phyloP scores from a whole-genome alignment of 2,888 invertebrate genomes.

The Tridacna gigas region DNA sequence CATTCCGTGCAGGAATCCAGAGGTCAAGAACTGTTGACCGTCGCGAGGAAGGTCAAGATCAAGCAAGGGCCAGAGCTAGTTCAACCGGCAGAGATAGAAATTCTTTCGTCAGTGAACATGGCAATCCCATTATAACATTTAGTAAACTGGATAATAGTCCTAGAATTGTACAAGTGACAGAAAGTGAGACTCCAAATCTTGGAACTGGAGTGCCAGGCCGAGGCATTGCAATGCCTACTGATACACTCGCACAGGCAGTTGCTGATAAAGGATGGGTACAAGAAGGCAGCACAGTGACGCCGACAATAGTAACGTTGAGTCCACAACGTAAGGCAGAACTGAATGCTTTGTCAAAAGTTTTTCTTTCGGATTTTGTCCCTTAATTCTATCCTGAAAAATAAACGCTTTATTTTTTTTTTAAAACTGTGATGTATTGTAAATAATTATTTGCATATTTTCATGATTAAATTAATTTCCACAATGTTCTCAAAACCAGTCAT shows the following conservation, averaged over 20 bases:
- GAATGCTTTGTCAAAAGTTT: neutral
- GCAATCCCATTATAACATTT: constrained; percentile 4
- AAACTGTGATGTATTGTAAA: too few species aligned
- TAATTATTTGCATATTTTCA: too few species aligned
- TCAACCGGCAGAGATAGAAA: neutral
- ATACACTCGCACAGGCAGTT: neutral
- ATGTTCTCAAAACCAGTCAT: too few species aligned
- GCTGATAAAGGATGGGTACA: neutral
- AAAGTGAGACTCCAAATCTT: neutral
- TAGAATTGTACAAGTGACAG: neutral
- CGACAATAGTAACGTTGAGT: constrained; percentile 6
- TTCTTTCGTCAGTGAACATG: neutral
- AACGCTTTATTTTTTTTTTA: too few species aligned
- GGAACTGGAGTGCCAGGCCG: neutral
- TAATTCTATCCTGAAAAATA: neutral
- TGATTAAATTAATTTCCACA: too few species aligned
- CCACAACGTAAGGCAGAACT: constrained; percentile 6
- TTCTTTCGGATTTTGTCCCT: neutral
- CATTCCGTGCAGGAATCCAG: neutral
- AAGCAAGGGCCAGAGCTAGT: neutral
- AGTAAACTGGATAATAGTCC: neutral
- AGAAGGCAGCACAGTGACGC: neutral
- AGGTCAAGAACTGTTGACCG: neutral
- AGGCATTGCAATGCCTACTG: neutral
- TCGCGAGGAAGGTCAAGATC: neutral